A percentile compares a stretch with the other conserved stretches of the same genome.
Conservation (phyloP, 2,113 vertebrate genomes). For the Prunella fulvescens region DNA sequence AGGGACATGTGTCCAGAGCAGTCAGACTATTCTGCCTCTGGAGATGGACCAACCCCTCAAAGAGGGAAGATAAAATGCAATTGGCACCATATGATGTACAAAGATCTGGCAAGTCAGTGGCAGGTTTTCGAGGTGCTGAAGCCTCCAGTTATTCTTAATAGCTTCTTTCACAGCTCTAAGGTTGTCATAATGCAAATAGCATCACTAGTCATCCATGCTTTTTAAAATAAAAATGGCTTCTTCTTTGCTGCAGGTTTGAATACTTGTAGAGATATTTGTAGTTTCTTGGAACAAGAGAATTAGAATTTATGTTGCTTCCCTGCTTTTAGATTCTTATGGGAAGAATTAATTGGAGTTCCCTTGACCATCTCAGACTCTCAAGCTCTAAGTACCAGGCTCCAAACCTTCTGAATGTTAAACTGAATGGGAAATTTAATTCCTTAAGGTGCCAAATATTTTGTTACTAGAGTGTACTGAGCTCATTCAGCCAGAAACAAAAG, state of each 20-base stretch:
- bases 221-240: background rate
- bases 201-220: background rate
- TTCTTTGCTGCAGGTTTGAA: background rate
- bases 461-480: background rate
- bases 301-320: background rate
- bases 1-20: background rate
- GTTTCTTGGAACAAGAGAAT: background rate
- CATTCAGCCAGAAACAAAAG: background rate
- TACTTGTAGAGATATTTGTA: background rate
- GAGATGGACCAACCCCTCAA: background rate
- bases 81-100: background rate
- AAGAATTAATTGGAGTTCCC: background rate
- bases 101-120: background rate
- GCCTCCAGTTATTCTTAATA: background rate
- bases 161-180: background rate
- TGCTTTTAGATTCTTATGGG: background rate
- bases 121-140: background rate
- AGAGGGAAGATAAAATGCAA: background rate
- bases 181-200: background rate
- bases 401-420: background rate
- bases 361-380: background rate
- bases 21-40: slow-evolving; percentile 48
- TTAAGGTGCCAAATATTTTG: background rate
- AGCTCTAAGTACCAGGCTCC: background rate
- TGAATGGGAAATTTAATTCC: background rate